These are phyloP conservation scores for Phrynocephalus versicolor DNA, from an alignment of 2,113 vertebrate genomes.

Conservation along the genomic window DNA sequence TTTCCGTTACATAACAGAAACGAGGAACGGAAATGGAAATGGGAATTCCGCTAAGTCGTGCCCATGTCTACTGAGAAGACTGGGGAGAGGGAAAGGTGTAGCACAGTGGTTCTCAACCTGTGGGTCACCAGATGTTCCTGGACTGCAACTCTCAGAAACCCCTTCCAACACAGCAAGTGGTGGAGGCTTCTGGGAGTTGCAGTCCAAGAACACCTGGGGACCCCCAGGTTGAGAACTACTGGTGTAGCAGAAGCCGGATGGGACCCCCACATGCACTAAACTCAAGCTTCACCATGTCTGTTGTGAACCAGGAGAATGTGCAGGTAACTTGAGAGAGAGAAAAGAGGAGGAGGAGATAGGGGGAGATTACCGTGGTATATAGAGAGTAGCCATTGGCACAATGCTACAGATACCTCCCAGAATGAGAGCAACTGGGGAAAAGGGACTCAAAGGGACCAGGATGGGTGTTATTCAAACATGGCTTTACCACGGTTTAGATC, in stretches of 20 bases:
- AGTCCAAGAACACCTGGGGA: too few species aligned
- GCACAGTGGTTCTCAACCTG: too few species aligned
- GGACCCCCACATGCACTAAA: not conserved
- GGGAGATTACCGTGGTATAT: not conserved
- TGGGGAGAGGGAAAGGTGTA: too few species aligned
- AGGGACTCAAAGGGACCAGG: not conserved
- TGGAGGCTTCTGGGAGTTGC: too few species aligned
- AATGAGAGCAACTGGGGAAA: constrained; percentile 9
- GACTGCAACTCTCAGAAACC: too few species aligned
- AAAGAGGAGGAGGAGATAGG: not conserved
- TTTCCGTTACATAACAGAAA: too few species aligned
- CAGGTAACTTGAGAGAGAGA: not conserved
- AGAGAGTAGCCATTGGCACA: not conserved
- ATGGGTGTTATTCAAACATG: constrained; percentile 19
- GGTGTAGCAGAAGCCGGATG: not conserved
- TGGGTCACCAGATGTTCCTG: too few species aligned
- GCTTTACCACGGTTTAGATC: not conserved
- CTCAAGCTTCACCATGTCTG: not conserved
- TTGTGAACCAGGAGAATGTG: not conserved
- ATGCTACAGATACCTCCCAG: not conserved
- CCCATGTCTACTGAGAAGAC: too few species aligned
- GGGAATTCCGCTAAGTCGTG: too few species aligned
- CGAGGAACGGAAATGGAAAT: too few species aligned
- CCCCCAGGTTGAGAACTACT: too few species aligned
- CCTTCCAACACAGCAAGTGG: too few species aligned